A percentile compares a stretch with the other conserved stretches of the same genome.
Evolutionary conservation across 2,797 vertebrate species (phyloP).

Genomic region (Sparidentex hasta): DNA sequence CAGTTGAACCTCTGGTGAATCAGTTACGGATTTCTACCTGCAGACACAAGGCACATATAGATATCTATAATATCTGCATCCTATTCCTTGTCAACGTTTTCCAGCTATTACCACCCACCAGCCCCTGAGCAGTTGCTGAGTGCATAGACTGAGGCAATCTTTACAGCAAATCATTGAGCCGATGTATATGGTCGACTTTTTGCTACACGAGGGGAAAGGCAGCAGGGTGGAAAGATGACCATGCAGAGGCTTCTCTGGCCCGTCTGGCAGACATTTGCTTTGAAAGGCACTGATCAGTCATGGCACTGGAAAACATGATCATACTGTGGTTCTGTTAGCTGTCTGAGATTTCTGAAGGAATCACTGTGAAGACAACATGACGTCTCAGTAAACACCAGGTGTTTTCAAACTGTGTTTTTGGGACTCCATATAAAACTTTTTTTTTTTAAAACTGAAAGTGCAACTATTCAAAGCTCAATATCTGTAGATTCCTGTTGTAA

Average conservation of each 20-base stretch:
- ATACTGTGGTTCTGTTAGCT: constrained; percentile 35
- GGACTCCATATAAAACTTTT: neutral
- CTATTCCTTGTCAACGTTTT: constrained; percentile 34
- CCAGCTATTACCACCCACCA: constrained; percentile 1
- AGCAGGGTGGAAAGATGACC: constrained; percentile 43
- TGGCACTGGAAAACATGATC: constrained; percentile 44
- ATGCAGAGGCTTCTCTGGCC: constrained; percentile 10
- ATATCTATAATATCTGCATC: constrained; percentile 25
- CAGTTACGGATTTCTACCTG: constrained; percentile 27
- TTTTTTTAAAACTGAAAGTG: too few relatives aligned
- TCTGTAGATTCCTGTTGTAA: too few relatives aligned
- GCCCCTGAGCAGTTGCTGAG: constrained; percentile 46
- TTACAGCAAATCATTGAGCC: constrained; percentile 44
- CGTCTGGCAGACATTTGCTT: constrained; percentile 37
- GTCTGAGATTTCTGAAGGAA: constrained; percentile 41
- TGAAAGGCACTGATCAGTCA: constrained; percentile 31
- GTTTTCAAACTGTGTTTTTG: neutral
- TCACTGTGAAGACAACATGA: constrained; percentile 6
- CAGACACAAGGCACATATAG: constrained; percentile 18
- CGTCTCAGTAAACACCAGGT: neutral
- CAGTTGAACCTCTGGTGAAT: constrained; percentile 11
- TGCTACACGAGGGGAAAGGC: constrained; percentile 51
- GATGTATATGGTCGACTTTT: constrained; percentile 35
- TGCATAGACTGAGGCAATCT: constrained; percentile 28
- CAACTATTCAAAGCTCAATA: too few relatives aligned